Evolutionary conservation across 2,797 vertebrate species (phyloP).

Genomic region (Rhadinocentrus ornatus): DNA sequence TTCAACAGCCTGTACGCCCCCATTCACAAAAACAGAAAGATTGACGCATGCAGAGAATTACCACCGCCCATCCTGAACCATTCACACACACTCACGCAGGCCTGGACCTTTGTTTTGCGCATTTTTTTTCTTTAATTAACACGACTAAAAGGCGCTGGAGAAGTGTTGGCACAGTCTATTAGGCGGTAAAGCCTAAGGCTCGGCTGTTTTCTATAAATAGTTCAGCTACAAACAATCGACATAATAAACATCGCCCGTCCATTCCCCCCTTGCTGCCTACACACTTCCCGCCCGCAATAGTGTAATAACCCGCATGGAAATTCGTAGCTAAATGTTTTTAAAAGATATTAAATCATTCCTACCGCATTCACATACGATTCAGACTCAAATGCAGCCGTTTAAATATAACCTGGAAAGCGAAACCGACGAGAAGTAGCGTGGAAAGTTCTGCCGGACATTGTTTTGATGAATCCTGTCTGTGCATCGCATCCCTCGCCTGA

Average conservation of each 20-base stretch:
- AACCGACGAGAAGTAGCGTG: conserved; percentile 38
- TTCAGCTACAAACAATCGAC: conserved; percentile 73
- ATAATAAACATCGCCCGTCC: conserved; percentile 67
- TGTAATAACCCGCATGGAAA: conserved; percentile 40
- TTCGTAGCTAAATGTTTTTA: neutral
- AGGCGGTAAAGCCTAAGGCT: conserved; percentile 46
- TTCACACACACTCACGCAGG: conserved; percentile 62
- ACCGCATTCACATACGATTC: neutral
- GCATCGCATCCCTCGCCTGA: conserved; percentile 66
- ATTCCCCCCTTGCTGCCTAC: conserved; percentile 33
- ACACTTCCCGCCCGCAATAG: conserved; percentile 75
- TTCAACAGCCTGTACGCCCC: conserved; percentile 65
- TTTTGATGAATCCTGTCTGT: conserved; percentile 67
- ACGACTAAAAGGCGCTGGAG: neutral
- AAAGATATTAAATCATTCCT: neutral
- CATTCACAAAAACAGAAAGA: conserved; percentile 82
- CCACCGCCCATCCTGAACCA: conserved; percentile 80
- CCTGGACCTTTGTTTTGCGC: conserved; percentile 38
- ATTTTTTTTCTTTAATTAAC: conserved; percentile 20
- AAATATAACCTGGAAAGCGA: conserved; percentile 4
- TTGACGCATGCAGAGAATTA: conserved; percentile 82
- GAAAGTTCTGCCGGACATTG: conserved; percentile 79
- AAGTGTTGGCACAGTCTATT: neutral
- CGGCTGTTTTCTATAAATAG: conserved; percentile 75
- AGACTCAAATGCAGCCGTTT: neutral